Percentiles rank a stretch among this genome's conserved stretches.
phyloP scores from a whole-genome alignment of 2,797 vertebrate species.

The Molossus molossus region DNA sequence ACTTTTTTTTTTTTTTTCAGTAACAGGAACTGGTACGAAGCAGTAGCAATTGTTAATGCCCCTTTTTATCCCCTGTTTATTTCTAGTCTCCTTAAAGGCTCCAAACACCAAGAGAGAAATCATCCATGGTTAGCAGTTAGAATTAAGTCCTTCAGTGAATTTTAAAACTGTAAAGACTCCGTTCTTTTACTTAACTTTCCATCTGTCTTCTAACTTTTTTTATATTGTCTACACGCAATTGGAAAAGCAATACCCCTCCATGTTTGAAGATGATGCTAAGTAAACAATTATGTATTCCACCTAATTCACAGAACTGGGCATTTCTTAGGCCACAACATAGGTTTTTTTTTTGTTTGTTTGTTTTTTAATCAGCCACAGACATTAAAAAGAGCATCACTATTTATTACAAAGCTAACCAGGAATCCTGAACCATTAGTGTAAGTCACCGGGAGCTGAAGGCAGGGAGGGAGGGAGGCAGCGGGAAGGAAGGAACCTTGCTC shows the following conservation, averaged over 20 bases:
- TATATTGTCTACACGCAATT: neutral
- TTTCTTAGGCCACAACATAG: neutral
- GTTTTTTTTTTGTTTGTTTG: no score
- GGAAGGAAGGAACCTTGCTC: neutral
- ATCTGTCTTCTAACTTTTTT: slow-evolving; percentile 26
- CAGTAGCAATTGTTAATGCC: neutral
- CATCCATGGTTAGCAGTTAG: neutral
- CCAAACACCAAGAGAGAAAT: neutral
- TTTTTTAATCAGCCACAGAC: neutral
- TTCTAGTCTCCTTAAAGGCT: slow-evolving; percentile 41
- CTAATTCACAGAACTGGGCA: neutral
- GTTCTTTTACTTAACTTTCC: neutral
- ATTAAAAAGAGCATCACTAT: neutral
- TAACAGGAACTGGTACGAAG: neutral
- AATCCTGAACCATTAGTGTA: neutral
- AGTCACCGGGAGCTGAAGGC: neutral
- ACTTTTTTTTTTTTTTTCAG: neutral
- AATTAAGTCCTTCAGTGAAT: slow-evolving; percentile 48
- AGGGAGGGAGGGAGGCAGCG: neutral
- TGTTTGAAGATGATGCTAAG: neutral
- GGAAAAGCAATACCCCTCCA: neutral
- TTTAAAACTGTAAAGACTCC: neutral
- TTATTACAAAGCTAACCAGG: neutral
- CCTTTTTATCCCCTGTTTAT: neutral
- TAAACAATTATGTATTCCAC: neutral